A percentile compares a stretch with the other conserved stretches of the same genome.
phyloP scores from a whole-genome alignment of 2,113 vertebrate species.

The zebrafish (Danio rerio) region DNA sequence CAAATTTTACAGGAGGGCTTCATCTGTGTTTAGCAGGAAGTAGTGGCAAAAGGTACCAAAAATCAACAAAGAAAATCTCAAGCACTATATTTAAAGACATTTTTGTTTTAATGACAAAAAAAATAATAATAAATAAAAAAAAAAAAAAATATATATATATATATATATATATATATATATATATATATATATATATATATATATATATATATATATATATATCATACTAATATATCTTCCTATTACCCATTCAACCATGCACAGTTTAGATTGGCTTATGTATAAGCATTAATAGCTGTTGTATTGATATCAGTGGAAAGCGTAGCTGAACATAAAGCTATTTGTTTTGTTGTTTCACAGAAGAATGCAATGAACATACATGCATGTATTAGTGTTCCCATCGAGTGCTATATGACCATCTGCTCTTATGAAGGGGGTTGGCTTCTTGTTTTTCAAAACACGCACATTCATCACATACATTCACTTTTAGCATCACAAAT shows the following conservation, averaged over 20 bases:
- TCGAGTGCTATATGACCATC: neutral
- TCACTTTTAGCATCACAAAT: slow-evolving; percentile 17
- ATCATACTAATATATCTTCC: too few species aligned
- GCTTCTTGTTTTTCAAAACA: slow-evolving; percentile 22
- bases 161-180: too few species aligned
- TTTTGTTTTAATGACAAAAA: too few species aligned
- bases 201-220: too few species aligned
- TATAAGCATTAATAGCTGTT: neutral
- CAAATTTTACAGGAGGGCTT: too few species aligned
- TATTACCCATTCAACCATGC: neutral
- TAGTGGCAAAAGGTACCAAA: too few species aligned
- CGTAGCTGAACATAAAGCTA: neutral
- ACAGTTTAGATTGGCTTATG: neutral
- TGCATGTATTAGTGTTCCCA: neutral
- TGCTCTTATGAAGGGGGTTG: neutral
- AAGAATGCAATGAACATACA: neutral
- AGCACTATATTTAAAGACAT: too few species aligned
- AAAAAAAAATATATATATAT: too few species aligned
- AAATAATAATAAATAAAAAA: too few species aligned
- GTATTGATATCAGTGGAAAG: neutral
- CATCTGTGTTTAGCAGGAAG: too few species aligned
- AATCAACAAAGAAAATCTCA: too few species aligned
- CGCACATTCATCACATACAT: slow-evolving; percentile 18
- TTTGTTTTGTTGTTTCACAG: neutral
- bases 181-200: too few species aligned